Base-by-base conservation (phyloP, 2,113 vertebrate genomes). In the Pteronura brasiliensis region DNA sequence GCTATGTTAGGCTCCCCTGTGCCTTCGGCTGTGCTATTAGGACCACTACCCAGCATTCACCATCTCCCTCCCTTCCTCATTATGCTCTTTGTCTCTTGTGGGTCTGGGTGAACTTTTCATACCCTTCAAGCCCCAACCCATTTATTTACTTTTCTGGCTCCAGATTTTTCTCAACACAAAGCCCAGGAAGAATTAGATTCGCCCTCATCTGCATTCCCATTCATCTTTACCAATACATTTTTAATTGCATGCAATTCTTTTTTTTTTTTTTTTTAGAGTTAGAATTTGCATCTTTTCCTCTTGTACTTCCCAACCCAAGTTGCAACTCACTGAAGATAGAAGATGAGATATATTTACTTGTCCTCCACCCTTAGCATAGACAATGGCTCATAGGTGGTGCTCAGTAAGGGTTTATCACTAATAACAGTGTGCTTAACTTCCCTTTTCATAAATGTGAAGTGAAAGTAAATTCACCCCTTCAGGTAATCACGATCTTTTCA, bases 371-470 rank as follows among this genome's bases (percentile, higher is more conserved):
- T 93, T 80, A 65, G 4, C n/a, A 59, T 20, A 71, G 14, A 23
- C 77, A 55, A 36, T 85, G 65, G 76, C 29, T 44, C 29, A 18
- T 18, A 83, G 39, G 25, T 57, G 23, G 1, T 74, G 3, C 7
- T 87, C 25, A 31, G 23, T 74, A 31, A 87, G 57, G 4, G 3
- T 92, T 90, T 82, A n/a, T 63, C n/a, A 49, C 88, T 61, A 94
- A 29, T 52, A 81, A 55, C 4, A 67, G 11, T 80, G 44, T 87
- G 1, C 6, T 17, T 49, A n/a, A 6, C 15, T 86, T 74, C 4
- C 6, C 74, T 72, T 63, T 91, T 25, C 25, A 82, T 74, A 71
- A 36, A 80, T 61, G 49, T 47, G 21, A 92, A 76, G 10, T 39
- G 44, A 63, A 94, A 82, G 23, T 31, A 86, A 74, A 77, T 49